Evolutionary conservation across 2,113 vertebrate genomes (phyloP).

Genomic region (Passerina amoena): DNA sequence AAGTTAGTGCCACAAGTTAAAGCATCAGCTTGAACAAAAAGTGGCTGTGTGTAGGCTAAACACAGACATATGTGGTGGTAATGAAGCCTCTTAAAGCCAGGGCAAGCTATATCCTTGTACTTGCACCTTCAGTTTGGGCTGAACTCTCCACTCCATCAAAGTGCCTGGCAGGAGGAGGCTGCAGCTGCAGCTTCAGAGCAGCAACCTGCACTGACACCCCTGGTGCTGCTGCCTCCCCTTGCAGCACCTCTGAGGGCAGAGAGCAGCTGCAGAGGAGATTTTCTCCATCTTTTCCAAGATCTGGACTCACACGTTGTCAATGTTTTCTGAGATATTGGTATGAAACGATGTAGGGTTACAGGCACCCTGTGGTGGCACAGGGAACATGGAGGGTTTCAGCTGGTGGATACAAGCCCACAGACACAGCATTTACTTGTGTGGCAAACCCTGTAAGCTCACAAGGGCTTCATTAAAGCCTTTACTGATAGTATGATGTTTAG

Average conservation of each 20-base stretch:
- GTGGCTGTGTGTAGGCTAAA: background rate
- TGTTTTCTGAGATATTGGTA: background rate
- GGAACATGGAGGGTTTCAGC: background rate
- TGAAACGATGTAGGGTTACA: accelerated
- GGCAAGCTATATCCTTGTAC: background rate
- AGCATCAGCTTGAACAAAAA: background rate
- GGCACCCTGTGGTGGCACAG: accelerated
- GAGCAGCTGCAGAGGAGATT: background rate
- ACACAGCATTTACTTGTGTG: background rate
- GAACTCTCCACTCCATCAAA: accelerated
- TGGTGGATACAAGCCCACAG: background rate
- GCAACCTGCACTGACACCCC: too few relatives aligned
- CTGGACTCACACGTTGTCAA: background rate
- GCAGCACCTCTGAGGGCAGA: background rate
- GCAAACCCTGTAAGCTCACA: background rate
- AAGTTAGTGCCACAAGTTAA: background rate
- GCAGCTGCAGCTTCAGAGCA: background rate
- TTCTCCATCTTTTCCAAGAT: background rate
- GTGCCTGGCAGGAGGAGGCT: accelerated
- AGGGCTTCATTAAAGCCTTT: background rate
- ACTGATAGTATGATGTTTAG: background rate
- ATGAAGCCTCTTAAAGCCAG: background rate
- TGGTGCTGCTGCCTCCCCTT: background rate
- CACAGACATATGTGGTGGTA: background rate
- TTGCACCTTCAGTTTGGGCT: accelerated